These are phyloP conservation scores for Enteromius paludinosus DNA, from an alignment of 2,797 vertebrate genomes.

Conservation along the genomic window DNA sequence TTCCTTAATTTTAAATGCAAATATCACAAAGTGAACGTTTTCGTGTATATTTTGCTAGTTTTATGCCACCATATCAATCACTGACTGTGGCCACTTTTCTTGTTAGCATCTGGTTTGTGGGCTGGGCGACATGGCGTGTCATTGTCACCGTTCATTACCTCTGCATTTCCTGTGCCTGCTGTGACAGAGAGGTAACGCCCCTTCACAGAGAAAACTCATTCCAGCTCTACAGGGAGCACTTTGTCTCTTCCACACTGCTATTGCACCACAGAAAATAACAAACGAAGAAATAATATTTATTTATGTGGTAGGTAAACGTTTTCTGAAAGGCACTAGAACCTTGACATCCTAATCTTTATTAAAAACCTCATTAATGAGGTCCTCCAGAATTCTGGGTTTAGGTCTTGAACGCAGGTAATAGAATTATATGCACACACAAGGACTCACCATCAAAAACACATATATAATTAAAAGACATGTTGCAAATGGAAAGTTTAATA, in stretches of 20 bases:
- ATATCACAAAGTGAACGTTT: neutral
- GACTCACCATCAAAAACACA: constrained; percentile 34
- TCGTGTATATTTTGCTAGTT: neutral
- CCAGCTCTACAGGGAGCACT: constrained; percentile 50
- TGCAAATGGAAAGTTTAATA: constrained; percentile 51
- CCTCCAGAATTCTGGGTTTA: constrained; percentile 30
- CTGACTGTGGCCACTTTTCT: constrained; percentile 21
- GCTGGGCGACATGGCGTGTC: constrained; percentile 32
- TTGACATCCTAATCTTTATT: constrained; percentile 52
- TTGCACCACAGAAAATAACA: constrained; percentile 43
- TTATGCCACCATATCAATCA: constrained; percentile 3
- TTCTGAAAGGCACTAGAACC: constrained; percentile 38
- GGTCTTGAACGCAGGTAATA: constrained; percentile 48
- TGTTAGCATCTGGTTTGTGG: constrained; percentile 44
- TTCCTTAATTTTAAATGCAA: neutral
- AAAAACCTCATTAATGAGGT: constrained; percentile 46
- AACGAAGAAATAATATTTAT: constrained; percentile 47
- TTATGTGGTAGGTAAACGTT: constrained; percentile 28
- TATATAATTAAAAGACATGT: constrained; percentile 50
- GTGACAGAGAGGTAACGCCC: constrained; percentile 48
- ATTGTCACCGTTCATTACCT: constrained; percentile 55
- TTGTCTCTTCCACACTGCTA: constrained; percentile 43
- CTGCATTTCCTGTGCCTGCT: constrained; percentile 40
- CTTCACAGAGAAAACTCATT: constrained; percentile 46
- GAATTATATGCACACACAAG: constrained; percentile 46